phyloP scores from a whole-genome alignment of 2,113 vertebrate genomes.

The Helogale parvula region DNA sequence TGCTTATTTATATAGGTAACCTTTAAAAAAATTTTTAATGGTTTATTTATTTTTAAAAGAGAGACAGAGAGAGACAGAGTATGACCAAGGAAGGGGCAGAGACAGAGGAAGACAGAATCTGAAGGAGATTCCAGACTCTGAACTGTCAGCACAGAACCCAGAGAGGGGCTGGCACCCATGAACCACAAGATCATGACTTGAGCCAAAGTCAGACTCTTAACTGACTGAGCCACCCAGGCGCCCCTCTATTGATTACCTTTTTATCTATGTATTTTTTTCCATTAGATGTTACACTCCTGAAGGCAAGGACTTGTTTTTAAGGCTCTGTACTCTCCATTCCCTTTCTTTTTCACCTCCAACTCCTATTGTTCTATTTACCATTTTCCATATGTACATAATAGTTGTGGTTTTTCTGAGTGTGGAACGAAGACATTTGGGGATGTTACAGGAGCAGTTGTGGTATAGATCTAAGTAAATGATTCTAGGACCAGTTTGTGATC shows the following conservation, averaged over 20 bases:
- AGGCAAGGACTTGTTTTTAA: neutral
- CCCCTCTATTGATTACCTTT: neutral
- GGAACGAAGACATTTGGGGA: neutral
- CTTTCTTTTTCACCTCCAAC: neutral
- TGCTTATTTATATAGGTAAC: neutral
- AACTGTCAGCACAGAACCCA: too few relatives aligned
- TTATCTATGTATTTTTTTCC: neutral
- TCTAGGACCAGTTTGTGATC: neutral
- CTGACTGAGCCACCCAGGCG: too few relatives aligned
- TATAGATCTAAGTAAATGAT: neutral
- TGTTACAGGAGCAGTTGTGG: neutral
- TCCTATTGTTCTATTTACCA: neutral
- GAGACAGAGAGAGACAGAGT: too few relatives aligned
- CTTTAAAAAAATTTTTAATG: too few relatives aligned
- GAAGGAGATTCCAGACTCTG: too few relatives aligned
- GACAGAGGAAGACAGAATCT: too few relatives aligned
- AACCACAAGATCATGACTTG: too few relatives aligned
- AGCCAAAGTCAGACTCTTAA: too few relatives aligned
- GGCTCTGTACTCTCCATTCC: neutral
- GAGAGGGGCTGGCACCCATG: too few relatives aligned
- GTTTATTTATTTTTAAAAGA: too few relatives aligned
- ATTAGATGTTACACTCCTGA: neutral
- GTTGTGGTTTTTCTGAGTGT: neutral
- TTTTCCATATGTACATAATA: neutral
- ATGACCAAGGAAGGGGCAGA: too few relatives aligned